Percentiles rank a stretch among this genome's conserved stretches.
Conservation (phyloP, 1,140 invertebrate species). For the Trichogramma pretiosum region DNA sequence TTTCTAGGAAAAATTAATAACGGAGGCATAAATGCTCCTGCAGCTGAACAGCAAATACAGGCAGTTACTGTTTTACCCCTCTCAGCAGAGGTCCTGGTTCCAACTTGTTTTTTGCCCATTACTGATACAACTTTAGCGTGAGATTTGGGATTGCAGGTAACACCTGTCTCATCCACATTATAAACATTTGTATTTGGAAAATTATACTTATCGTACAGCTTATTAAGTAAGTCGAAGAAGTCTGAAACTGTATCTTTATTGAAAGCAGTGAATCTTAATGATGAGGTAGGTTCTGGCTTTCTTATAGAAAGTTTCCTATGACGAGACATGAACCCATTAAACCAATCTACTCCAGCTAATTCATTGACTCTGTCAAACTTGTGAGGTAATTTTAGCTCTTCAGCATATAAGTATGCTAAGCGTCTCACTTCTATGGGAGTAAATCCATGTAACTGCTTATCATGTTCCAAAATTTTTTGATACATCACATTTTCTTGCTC, state of each 20-base stretch:
- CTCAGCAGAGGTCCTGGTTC: constrained; percentile 2
- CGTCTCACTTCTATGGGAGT: constrained; percentile 11
- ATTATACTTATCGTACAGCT: constrained; percentile 1
- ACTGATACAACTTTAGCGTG: constrained; percentile 2
- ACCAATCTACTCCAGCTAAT: constrained; percentile 20
- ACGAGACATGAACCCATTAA: constrained; percentile 15
- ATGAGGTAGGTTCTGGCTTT: constrained; percentile 23
- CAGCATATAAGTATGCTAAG: constrained; percentile 19
- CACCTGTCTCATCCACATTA: constrained; percentile 4
- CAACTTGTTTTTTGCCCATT: constrained; percentile 2
- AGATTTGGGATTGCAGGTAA: constrained; percentile 1
- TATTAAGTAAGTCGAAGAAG: constrained; percentile 17
- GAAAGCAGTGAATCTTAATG: constrained; percentile 22
- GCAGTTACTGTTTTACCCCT: not conserved
- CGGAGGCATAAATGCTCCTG: not conserved
- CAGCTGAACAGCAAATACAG: not conserved
- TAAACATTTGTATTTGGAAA: not conserved
- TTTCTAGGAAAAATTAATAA: constrained; percentile 19
- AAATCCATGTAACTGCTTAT: constrained; percentile 12
- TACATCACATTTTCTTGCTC: not conserved
- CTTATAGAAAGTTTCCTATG: constrained; percentile 20
- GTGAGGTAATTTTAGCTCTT: not conserved
- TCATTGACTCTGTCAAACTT: constrained; percentile 1
- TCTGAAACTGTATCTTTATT: constrained; percentile 22
- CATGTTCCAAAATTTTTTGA: not conserved